These are phyloP conservation scores for Gambusia holbrooki DNA, from an alignment of 2,113 vertebrate species.

Conservation along the genomic window DNA sequence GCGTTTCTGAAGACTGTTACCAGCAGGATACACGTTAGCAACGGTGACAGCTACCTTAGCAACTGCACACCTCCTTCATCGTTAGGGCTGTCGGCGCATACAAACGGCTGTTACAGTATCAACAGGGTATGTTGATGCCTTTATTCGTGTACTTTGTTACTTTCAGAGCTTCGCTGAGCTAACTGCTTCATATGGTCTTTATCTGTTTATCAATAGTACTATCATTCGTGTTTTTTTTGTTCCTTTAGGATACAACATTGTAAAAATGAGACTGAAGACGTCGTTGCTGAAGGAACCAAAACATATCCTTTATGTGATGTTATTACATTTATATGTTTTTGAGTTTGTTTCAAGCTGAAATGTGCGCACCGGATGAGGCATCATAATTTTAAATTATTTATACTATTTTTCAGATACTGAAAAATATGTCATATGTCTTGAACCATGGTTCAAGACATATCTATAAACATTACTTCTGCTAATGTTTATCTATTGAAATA, in stretches of 20 bases:
- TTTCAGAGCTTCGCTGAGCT: not conserved
- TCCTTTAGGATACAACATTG: slow-evolving; percentile 33
- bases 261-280: slow-evolving; percentile 91
- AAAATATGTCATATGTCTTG: no score
- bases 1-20: slow-evolving; percentile 25
- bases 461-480: not conserved
- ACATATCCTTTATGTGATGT: slow-evolving; percentile 90
- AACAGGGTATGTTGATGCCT: slow-evolving; percentile 1
- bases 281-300: slow-evolving; percentile 95
- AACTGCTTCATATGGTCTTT: not conserved
- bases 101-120: not conserved
- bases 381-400: not conserved
- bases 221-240: slow-evolving; percentile 6
- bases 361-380: not conserved
- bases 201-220: not conserved
- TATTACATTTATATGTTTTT: not conserved
- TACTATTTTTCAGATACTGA: no score
- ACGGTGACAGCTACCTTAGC: slow-evolving; percentile 68
- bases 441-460: no score
- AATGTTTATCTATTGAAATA: not conserved
- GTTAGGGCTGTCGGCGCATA: slow-evolving; percentile 16
- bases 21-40: slow-evolving; percentile 54
- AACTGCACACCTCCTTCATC: slow-evolving; percentile 60
- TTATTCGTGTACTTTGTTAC: not conserved
- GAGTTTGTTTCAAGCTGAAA: not conserved